Evolutionary conservation across 1,140 invertebrate genomes (phyloP).

Genomic region (Teleopsis dalmanni): DNA sequence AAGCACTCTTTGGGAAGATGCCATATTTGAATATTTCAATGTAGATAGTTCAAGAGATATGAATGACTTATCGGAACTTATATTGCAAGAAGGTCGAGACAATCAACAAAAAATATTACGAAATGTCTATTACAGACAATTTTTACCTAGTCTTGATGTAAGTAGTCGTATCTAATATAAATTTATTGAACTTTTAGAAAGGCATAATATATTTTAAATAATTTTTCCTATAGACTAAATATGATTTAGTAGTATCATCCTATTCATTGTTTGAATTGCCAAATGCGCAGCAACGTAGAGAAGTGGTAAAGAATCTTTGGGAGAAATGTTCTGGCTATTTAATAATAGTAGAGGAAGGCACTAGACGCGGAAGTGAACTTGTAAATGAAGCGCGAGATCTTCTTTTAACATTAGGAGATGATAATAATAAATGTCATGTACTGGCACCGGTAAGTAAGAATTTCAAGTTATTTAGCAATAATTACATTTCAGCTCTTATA

Average conservation of each 20-base stretch:
- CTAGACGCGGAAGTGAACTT: constrained; percentile 67
- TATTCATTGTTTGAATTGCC: constrained; percentile 76
- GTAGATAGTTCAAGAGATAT: constrained; percentile 73
- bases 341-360: constrained; percentile 78
- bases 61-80: constrained; percentile 66
- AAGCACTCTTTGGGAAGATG: constrained; percentile 59
- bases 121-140: constrained; percentile 69
- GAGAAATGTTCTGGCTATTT: constrained; percentile 75
- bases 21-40: constrained; percentile 71
- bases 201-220: constrained; percentile 1
- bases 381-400: constrained; percentile 70
- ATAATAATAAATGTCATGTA: constrained; percentile 51
- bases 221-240: constrained; percentile 53
- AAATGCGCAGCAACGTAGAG: constrained; percentile 55
- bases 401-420: constrained; percentile 50
- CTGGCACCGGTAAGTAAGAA: constrained; percentile 61
- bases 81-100: constrained; percentile 58
- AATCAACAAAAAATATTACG: constrained; percentile 51
- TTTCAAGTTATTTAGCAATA: background rate
- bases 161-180: constrained; percentile 17
- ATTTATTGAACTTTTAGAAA: background rate
- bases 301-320: constrained; percentile 73
- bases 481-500: background rate
- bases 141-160: constrained; percentile 57
- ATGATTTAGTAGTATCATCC: constrained; percentile 74